A percentile compares a stretch with the other conserved stretches of the same genome.
These are phyloP conservation scores for Matsumurasca onukii DNA, from an alignment of 1,140 invertebrate species.

Conservation along the genomic window DNA sequence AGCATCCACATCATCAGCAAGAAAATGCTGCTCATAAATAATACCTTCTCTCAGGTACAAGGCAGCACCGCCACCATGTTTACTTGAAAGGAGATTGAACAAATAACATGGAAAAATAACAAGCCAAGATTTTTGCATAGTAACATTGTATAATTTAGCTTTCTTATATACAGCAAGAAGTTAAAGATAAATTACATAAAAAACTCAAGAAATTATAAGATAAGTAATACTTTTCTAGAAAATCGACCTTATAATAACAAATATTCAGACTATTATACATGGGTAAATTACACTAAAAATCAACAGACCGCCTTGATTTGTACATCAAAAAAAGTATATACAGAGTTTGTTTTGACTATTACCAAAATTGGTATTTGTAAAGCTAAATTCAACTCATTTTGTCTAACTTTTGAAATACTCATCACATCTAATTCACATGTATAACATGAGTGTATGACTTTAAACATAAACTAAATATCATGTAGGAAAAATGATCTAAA, in stretches of 20 bases:
- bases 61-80: no score
- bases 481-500: no score
- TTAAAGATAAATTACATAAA: constrained; percentile 29
- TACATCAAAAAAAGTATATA: constrained; percentile 25
- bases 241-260: constrained; percentile 19
- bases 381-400: no score
- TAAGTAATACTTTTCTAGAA: constrained; percentile 25
- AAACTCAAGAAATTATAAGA: constrained; percentile 26
- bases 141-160: constrained; percentile 32
- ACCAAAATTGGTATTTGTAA: constrained; percentile 11
- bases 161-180: constrained; percentile 26
- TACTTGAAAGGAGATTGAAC: neutral
- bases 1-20: no score
- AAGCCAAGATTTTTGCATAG: constrained; percentile 17
- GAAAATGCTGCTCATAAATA: no score
- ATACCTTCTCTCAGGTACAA: no score
- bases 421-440: no score
- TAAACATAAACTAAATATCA: no score
- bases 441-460: no score
- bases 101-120: neutral
- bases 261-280: constrained; percentile 19
- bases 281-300: constrained; percentile 21
- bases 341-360: constrained; percentile 21
- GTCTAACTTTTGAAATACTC: no score
- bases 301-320: constrained; percentile 23